Evolutionary conservation across 2,888 invertebrate genomes (phyloP).

Genomic region (Glyphotaelius pellucidus): DNA sequence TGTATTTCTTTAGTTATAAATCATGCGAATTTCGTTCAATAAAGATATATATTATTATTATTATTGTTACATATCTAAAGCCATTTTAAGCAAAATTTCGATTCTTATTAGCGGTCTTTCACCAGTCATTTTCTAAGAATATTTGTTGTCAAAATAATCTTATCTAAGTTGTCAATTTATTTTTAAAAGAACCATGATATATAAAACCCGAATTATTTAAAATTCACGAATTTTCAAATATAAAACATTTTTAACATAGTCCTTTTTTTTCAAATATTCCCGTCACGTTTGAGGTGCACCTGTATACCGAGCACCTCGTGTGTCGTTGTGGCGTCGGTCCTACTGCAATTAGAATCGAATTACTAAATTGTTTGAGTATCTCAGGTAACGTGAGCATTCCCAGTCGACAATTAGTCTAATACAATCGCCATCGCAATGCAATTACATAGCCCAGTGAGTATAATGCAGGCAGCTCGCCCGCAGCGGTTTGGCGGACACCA

Average conservation of each 20-base stretch:
- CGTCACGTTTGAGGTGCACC: not conserved
- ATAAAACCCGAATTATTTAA: too few relatives aligned
- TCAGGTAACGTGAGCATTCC: slow-evolving; percentile 39
- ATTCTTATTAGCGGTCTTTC: too few relatives aligned
- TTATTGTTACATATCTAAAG: too few relatives aligned
- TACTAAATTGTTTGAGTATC: slow-evolving; percentile 8
- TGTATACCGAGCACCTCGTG: not conserved
- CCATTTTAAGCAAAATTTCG: too few relatives aligned
- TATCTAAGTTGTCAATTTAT: too few relatives aligned
- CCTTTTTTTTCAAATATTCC: not conserved
- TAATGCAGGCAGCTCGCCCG: slow-evolving; percentile 11
- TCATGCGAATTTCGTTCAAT: too few relatives aligned
- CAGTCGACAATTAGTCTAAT: slow-evolving; percentile 58
- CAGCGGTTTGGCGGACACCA: not conserved
- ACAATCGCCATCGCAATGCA: slow-evolving; percentile 61
- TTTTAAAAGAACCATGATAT: too few relatives aligned
- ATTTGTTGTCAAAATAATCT: too few relatives aligned
- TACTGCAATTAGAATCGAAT: slow-evolving; percentile 19
- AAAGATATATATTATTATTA: too few relatives aligned
- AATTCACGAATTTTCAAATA: too few relatives aligned
- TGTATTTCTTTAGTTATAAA: too few relatives aligned
- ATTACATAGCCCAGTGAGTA: slow-evolving; percentile 49
- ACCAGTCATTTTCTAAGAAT: too few relatives aligned
- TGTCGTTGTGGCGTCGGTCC: not conserved
- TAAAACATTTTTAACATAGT: not conserved